A percentile compares a stretch with the other conserved stretches of the same genome.
phyloP scores from a whole-genome alignment of 2,888 invertebrate genomes.

The Melanostoma scalare region DNA sequence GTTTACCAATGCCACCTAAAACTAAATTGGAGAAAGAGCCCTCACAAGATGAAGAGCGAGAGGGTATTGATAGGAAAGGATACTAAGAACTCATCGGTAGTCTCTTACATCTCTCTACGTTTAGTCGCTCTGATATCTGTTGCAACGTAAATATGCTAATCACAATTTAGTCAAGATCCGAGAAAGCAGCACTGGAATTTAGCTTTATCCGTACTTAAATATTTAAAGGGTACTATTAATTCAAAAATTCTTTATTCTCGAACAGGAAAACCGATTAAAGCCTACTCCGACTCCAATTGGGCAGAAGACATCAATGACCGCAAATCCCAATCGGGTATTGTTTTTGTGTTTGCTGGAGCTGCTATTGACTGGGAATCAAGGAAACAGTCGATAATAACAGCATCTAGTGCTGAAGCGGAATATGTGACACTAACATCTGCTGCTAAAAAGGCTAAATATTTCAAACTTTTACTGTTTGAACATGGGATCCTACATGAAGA shows the following conservation, averaged over 20 bases:
- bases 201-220: constrained; percentile 13
- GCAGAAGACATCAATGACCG: constrained; percentile 18
- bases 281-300: constrained; percentile 4
- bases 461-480: constrained; percentile 5
- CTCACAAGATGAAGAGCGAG: constrained; percentile 14
- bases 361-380: too few relatives aligned
- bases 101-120: constrained; percentile 37
- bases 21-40: constrained; percentile 28
- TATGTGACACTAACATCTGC: too few relatives aligned
- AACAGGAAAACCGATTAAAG: constrained; percentile 1
- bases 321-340: constrained; percentile 1
- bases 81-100: constrained; percentile 29
- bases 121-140: constrained; percentile 36
- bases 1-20: constrained; percentile 22
- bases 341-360: neutral
- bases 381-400: too few relatives aligned
- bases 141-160: constrained; percentile 25
- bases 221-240: constrained; percentile 16
- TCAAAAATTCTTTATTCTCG: neutral
- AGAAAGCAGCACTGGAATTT: constrained; percentile 17
- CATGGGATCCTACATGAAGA: neutral
- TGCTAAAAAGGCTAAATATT: constrained; percentile 13
- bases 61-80: constrained; percentile 1
- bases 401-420: too few relatives aligned
- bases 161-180: constrained; percentile 16